These are phyloP conservation scores for Bergia sp. DNA, from an alignment of 92 coral and sea anemone genomes.

Conservation along the genomic window DNA sequence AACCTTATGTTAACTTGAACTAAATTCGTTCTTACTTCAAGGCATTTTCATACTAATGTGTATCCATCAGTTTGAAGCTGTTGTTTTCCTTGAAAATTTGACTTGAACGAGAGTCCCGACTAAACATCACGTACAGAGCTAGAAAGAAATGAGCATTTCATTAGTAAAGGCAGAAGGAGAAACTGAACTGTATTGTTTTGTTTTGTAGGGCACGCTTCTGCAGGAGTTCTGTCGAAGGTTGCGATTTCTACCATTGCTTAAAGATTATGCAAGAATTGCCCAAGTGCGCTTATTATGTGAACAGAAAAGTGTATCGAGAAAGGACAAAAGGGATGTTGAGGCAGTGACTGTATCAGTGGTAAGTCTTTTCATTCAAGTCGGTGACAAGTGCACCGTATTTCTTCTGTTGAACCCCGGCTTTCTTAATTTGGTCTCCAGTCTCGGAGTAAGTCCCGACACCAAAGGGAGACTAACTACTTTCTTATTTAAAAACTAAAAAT, in stretches of 20 bases:
- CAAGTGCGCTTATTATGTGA: conserved; percentile 84
- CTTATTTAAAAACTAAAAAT: too few relatives aligned
- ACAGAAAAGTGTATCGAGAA: conserved; percentile 52
- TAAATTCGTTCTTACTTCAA: not conserved
- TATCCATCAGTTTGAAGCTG: too few relatives aligned
- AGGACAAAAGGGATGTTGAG: conserved; percentile 46
- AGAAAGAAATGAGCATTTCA: too few relatives aligned
- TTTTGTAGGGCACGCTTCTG: conserved; percentile 83
- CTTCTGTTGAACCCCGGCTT: too few relatives aligned
- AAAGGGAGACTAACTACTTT: too few relatives aligned
- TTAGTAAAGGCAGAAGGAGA: not conserved
- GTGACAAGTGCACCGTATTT: not conserved
- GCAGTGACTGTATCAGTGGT: conserved; percentile 95
- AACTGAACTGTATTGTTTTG: not conserved
- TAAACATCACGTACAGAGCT: too few relatives aligned
- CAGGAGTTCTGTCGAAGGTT: conserved; percentile 89
- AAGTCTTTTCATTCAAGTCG: conserved; percentile 31
- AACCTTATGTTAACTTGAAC: not conserved
- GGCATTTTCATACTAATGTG: not conserved
- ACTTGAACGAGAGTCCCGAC: too few relatives aligned
- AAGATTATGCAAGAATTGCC: conserved; percentile 76
- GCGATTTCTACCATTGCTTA: conserved; percentile 73
- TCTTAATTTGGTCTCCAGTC: too few relatives aligned
- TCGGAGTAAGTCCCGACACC: too few relatives aligned
- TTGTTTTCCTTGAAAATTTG: too few relatives aligned